Conservation (phyloP, 2,888 invertebrate species). For the Drepanosiphum platanoidis region DNA sequence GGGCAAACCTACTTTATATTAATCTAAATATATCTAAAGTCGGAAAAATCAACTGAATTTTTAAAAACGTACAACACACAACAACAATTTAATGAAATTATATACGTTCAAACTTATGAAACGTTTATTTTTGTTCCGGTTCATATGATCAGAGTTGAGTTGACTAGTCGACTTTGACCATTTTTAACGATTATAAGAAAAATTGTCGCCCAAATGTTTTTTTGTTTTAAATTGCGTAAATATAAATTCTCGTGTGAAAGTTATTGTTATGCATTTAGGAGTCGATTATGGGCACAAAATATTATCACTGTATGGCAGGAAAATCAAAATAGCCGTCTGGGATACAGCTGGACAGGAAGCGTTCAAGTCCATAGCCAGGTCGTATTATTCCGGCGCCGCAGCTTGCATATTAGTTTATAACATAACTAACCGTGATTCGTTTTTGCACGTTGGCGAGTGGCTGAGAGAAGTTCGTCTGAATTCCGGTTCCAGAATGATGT, state of each 20-base stretch:
- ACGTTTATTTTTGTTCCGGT: too few relatives aligned
- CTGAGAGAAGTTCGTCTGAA: conserved; percentile 99
- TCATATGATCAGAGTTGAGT: too few relatives aligned
- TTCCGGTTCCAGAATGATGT: conserved; percentile 99
- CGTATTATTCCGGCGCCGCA: conserved; percentile 97
- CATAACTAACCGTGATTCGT: conserved; percentile 99
- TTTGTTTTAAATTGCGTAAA: background rate
- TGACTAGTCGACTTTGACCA: too few relatives aligned
- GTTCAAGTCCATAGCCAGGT: conserved; percentile 99
- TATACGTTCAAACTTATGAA: too few relatives aligned
- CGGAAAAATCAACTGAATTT: too few relatives aligned
- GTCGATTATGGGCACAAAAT: conserved; percentile 72
- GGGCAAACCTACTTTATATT: too few relatives aligned
- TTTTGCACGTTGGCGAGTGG: conserved; percentile 99
- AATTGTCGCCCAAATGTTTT: background rate
- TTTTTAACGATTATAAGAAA: too few relatives aligned
- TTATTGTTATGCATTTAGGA: conserved; percentile 7
- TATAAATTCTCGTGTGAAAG: background rate
- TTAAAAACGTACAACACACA: too few relatives aligned
- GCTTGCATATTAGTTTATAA: conserved; percentile 99
- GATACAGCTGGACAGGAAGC: conserved; percentile 99
- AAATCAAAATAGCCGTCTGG: conserved; percentile 99
- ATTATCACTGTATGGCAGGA: conserved; percentile 95
- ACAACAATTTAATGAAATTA: too few relatives aligned
- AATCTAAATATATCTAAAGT: too few relatives aligned